Evolutionary conservation across 64 coral and sea anemone species (phyloP).

Genomic region (Montipora foliosa): DNA sequence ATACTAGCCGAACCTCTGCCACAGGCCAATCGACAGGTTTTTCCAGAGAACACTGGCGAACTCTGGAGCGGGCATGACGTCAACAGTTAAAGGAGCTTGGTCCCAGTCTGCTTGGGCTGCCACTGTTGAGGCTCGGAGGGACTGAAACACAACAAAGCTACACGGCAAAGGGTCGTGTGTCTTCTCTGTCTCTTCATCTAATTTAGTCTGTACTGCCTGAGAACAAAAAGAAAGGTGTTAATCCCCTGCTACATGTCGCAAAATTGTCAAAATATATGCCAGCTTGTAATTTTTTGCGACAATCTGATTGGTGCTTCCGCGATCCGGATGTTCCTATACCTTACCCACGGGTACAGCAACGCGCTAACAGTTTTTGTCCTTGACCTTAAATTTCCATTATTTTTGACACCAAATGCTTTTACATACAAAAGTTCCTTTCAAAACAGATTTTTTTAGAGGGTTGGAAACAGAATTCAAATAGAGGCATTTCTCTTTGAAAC

Average conservation of each 20-base stretch:
- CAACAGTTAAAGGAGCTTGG: conserved; percentile 54
- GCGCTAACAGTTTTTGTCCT: too few relatives aligned
- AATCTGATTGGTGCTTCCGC: too few relatives aligned
- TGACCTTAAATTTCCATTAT: too few relatives aligned
- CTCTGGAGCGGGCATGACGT: conserved; percentile 81
- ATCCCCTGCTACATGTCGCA: background rate
- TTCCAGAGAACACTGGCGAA: conserved; percentile 77
- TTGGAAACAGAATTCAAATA: too few relatives aligned
- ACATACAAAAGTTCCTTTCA: too few relatives aligned
- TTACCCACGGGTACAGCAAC: too few relatives aligned
- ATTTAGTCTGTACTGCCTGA: conserved; percentile 69
- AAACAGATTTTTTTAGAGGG: too few relatives aligned
- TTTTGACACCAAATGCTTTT: too few relatives aligned
- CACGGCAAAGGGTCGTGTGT: conserved; percentile 44
- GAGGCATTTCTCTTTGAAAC: too few relatives aligned
- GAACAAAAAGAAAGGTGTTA: background rate
- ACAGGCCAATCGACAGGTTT: conserved; percentile 61
- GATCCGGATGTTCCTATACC: too few relatives aligned
- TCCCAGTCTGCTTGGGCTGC: conserved; percentile 72
- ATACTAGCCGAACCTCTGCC: background rate
- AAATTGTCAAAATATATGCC: background rate
- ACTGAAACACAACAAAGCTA: conserved; percentile 83
- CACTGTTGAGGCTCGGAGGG: conserved; percentile 73
- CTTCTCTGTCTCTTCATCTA: conserved; percentile 69
- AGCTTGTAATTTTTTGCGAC: too few relatives aligned